Evolutionary conservation across 2,888 invertebrate species (phyloP).

Genomic region (Xestia ashworthii): DNA sequence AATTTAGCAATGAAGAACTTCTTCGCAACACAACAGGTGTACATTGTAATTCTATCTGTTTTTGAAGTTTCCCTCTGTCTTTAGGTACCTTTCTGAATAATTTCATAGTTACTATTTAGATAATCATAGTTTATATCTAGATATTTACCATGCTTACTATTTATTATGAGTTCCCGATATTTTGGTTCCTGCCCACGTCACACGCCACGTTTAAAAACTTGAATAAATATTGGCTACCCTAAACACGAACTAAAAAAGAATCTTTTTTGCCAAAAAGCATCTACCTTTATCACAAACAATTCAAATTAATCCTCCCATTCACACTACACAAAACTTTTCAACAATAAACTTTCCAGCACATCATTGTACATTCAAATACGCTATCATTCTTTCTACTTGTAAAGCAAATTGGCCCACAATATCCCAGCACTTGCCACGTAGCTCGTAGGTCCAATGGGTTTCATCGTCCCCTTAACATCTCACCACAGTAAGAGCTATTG

Average conservation of each 20-base stretch:
- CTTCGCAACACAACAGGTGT: not conserved
- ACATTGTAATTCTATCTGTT: not conserved
- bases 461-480: conserved; percentile 51
- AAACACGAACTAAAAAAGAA: not conserved
- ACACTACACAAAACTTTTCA: not conserved
- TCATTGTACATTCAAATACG: conserved; percentile 56
- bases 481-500: conserved; percentile 64
- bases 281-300: not conserved
- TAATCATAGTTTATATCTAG: too few species aligned
- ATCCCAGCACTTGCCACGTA: conserved; percentile 51
- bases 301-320: conserved; percentile 1
- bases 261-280: not conserved
- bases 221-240: not conserved
- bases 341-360: conserved; percentile 19
- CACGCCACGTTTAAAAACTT: not conserved
- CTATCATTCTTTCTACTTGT: conserved; percentile 47
- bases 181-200: too few species aligned
- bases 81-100: not conserved
- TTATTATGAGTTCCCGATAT: too few species aligned
- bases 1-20: not conserved
- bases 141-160: too few species aligned
- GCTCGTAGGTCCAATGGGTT: conserved; percentile 41
- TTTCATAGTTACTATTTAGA: too few species aligned
- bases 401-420: conserved; percentile 57
- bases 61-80: not conserved